Evolutionary conservation across 2,888 invertebrate species (phyloP), one percentile per base, ranked within the genome.

Genomic region (Melangyna quadrimaculata): DNA sequence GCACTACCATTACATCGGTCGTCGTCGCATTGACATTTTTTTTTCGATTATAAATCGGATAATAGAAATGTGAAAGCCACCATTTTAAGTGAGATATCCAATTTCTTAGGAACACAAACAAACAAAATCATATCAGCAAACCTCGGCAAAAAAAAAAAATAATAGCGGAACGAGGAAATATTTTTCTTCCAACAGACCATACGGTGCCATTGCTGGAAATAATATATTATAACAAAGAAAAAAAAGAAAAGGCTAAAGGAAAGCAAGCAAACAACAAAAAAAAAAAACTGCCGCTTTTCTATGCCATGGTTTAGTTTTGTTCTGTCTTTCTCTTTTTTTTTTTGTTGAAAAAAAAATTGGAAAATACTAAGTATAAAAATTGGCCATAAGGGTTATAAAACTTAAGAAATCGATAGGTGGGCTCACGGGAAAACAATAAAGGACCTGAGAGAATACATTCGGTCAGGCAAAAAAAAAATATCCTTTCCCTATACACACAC

Each of bases 21-120:
- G 40, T 40, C 17, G n/a, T n/a, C 73, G 63, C 57, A 63, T 65
- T 74, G 78, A 55, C 17, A 73, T 79, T 48, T 29, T n/a, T n/a
- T n/a, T 35, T 78, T 84, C 75, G 84, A 84, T 84, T 84, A 80
- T 84, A 84, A 84, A 84, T 84, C 69, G 84, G 80, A 79, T 74
- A 84, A 74, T 53, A 71, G 71, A 84, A 84, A 72, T 80, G 75
- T 72, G 75, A 80, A 77, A 80, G 71, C 61, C 67, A 69, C 51
- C 71, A 79, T 79, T 75, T 61, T 59, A 37, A 80, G 79, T 84
- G 55, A 80, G 75, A 80, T 84, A 84, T 84, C 67, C 79, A 72
- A 45, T 83, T 83, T 71, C 78, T 37, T 74, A 72, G 7, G 29
- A 59, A 71, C 19, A 63, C 32, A 59, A 43, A 43, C 17, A 17